Evolutionary conservation across 2,113 vertebrate species (phyloP).

Genomic region (Harpagus bidentatus): DNA sequence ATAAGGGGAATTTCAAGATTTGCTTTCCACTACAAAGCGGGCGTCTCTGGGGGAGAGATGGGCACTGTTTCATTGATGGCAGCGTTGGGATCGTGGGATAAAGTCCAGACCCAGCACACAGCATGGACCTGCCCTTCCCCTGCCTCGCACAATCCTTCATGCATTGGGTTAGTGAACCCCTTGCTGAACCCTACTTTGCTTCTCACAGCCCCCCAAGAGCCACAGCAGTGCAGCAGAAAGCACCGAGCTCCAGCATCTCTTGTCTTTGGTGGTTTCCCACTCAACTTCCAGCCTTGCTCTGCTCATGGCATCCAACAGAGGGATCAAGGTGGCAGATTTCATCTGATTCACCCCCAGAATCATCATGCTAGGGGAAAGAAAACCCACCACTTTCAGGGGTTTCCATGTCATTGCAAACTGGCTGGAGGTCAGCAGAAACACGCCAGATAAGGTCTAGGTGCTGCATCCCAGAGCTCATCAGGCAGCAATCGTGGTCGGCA

Average conservation of each 20-base stretch:
- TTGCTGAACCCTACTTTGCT: neutral
- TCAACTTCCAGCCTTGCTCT: neutral
- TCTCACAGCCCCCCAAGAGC: neutral
- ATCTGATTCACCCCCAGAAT: neutral
- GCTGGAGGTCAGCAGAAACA: neutral
- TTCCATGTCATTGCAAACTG: neutral
- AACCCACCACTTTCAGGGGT: too few species aligned
- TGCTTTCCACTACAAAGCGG: neutral
- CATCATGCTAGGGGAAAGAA: accelerated
- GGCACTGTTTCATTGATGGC: accelerated
- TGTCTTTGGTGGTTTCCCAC: accelerated
- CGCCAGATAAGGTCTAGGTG: neutral
- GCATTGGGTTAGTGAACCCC: accelerated
- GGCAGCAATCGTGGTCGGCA: accelerated
- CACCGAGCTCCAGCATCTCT: accelerated
- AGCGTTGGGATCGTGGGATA: accelerated
- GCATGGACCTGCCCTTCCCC: neutral
- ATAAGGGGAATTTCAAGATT: neutral
- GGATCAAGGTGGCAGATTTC: neutral
- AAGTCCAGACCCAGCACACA: neutral
- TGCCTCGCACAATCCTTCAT: neutral
- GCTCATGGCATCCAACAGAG: accelerated
- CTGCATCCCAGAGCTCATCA: neutral
- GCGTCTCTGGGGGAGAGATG: accelerated
- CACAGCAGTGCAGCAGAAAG: accelerated